Base-by-base conservation (phyloP, 30 jellyfish, hydroid and myxozoan genomes). In the Aurelia sp. region DNA sequence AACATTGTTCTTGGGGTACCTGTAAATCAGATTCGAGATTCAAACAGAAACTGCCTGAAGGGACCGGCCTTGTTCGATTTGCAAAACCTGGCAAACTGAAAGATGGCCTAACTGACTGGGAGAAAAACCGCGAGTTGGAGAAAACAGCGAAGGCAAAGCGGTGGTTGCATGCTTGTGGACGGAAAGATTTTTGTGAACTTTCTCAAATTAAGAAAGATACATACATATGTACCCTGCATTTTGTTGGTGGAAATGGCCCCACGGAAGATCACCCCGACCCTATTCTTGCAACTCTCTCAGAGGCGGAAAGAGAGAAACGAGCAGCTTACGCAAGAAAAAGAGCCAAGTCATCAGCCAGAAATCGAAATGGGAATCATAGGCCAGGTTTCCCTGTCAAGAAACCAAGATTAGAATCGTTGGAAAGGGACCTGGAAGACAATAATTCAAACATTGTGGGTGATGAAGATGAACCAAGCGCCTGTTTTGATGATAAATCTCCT, bases 161-260 rank as follows among this genome's bases (percentile, higher is more conserved):
- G 64, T 82, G 92, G 92, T 64, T 38, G 18, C 78, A 67, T 70
- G 59, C 78, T 24, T 82, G 92, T 59, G 92, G 92, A 22, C 40
- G 92, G 47, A 70, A 82, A 59, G 77, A 30, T 21, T 67, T 67
- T 61, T 17, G 30, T 66, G 48, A 35, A 51, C 21, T 82, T 9
- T 5, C 17, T 17, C 79, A 82, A 16, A 82, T 82, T 22, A 67
- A 18, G 30, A 82, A 82, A 48, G 86, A 71, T 71, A 82, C 86
- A 38, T 82, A 70, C 86, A 67, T 82, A 35, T 82, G 92, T 50
- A 38, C 92, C 6, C 50, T 21, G 50, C 92, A 70, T 70, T 48
- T 82, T 61, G 55, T 82, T 70, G 92, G 92, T 15, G n/a, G 67
- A 35, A 52, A 70, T 13, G 92, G 92, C 9, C 92, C 92, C 19